Base-by-base conservation (phyloP, 1,140 invertebrate species). In the Drosophila watanabei region DNA sequence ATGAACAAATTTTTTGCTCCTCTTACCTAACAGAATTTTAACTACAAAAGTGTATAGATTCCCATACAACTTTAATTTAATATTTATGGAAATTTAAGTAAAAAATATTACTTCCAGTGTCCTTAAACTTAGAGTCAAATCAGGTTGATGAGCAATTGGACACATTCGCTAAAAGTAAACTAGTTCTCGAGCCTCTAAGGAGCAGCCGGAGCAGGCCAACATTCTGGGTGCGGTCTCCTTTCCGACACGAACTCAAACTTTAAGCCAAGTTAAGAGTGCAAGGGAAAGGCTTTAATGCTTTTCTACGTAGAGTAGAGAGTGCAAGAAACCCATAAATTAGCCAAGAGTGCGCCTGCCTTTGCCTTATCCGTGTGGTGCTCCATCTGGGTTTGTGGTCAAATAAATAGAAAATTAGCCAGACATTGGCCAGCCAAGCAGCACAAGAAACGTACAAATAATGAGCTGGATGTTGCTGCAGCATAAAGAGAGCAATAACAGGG, bases 361-460 rank as follows among this genome's bases (percentile, higher is more conserved):
- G 32, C 52, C 52, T 45, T 64, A 49, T 75, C 71, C 76, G 60
- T 78, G 62, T 66, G 33, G 39, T 79, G 41, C 63, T 70, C 68
- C 68, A 70, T 70, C 68, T 61, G 66, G 59, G 37, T 80, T 82
- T 88, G 85, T 72, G 85, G 85, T 89, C 85, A 90, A 88, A 88
- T 89, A 88, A 88, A 88, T 88, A 89, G 85, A 88, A 88, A 88
- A 88, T 88, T 88, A 88, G 85, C 85, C 86, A 88, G 85, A 90
- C 85, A 89, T 81, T 82, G 76, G 59, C 75, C 64, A 86, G 79
- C 59, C 75, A 72, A 73, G 61, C 64, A 80, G 72, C 77, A 70
- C 73, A 79, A 86, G 63, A 63, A 84, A 69, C 72, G 73, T 75
- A 86, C 79, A 86, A 82, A 75, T 79, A 88, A 83, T 82, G 51